Base-by-base conservation (phyloP, 2,113 vertebrate species). In the Accipiter cooperii region DNA sequence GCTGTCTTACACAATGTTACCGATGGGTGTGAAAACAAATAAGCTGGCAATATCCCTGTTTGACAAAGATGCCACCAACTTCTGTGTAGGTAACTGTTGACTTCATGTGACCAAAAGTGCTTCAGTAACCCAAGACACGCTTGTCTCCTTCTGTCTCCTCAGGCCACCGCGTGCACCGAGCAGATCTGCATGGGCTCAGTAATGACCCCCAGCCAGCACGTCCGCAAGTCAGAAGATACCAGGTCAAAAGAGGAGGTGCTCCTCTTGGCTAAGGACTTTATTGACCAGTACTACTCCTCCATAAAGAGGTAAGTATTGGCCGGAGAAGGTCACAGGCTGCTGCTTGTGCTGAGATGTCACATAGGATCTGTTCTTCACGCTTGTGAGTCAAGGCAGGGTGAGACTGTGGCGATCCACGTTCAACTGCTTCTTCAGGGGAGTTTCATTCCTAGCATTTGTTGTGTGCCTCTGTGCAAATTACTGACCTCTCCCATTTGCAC, bases 271-370 rank as follows among this genome's bases (percentile, higher is more conserved):
- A 99, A 99, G 52, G 99, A 99, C 96, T 99, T 99, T 94, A 99
- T 99, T 36, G 98, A 99, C 92, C 99, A 99, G 96, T 99, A 99
- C 97, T 99, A 99, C 96, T 99, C 99, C 12, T 99, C 99, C 65
- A 99, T 99, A 87, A 99, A 99, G 98, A 99, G 99, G 99, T 97
- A 98, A 97, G 98, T 51, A 11, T 26, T 54, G 63, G 3, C 46
- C 3, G 13, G 25, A 21, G 80, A 38, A 65, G 18, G 58, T 42
- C 3, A 0, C 69, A 46, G 79, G 61, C 61, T 79, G 52, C 24
- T 89, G 51, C 42, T 60, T 20, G 3, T 9, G 31, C 65, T 1
- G 1, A 52, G 60, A 4, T 60, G 64, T 65, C 73, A 69, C 29
- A 5, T 2, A 2, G 4, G 20, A 42, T 44, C 46, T 31, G 15